Conservation (phyloP, 2,797 vertebrate genomes). For the Euthynnus affinis region DNA sequence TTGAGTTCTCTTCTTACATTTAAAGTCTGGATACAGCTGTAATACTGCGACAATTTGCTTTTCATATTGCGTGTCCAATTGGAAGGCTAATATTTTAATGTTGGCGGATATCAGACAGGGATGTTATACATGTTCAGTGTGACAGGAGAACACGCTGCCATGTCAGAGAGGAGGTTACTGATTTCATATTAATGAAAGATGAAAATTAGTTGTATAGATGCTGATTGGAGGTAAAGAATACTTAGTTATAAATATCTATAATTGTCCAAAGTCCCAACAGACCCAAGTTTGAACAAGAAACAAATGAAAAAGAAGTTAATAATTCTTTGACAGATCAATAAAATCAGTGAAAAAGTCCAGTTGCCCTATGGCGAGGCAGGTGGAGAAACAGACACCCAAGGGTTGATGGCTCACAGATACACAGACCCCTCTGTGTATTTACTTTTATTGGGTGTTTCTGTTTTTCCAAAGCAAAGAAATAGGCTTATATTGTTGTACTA, state of each 20-base stretch:
- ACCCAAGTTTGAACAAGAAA: not conserved
- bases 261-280: constrained; percentile 13
- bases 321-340: not conserved
- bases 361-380: constrained; percentile 16
- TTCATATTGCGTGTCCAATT: constrained; percentile 89
- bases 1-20: constrained; percentile 87
- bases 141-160: constrained; percentile 16
- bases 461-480: constrained; percentile 26
- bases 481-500: constrained; percentile 1
- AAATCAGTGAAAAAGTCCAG: constrained; percentile 21
- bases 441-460: constrained; percentile 41
- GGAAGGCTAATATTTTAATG: constrained; percentile 92
- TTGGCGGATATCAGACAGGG: constrained; percentile 86
- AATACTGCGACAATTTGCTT: constrained; percentile 80
- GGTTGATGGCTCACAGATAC: constrained; percentile 40
- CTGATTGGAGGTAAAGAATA: not conserved
- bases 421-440: constrained; percentile 26
- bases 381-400: constrained; percentile 31
- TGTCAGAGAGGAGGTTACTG: constrained; percentile 2
- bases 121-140: constrained; percentile 40
- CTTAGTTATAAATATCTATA: not conserved
- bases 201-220: not conserved
- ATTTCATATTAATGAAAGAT: not conserved
- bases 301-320: not conserved
- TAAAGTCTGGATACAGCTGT: constrained; percentile 81